Evolutionary conservation across 2,797 vertebrate genomes (phyloP).

Genomic region (Bradypodion pumilum): DNA sequence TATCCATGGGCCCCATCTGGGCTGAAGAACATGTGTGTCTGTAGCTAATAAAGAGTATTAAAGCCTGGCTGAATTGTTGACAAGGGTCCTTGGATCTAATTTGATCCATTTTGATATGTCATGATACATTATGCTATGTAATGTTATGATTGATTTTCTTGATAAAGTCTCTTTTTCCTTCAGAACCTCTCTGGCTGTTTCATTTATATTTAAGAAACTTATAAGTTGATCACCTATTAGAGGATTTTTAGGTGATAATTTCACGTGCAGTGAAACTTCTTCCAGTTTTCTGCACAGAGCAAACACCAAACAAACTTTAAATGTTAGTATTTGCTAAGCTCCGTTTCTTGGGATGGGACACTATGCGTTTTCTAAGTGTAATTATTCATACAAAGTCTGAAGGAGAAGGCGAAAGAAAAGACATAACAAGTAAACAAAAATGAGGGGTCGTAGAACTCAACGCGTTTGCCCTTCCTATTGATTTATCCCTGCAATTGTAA

Average conservation of each 20-base stretch:
- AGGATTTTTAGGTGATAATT: background rate
- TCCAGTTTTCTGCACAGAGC: no score
- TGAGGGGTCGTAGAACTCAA: slow-evolving; percentile 28
- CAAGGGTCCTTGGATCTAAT: no score
- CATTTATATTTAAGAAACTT: no score
- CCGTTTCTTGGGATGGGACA: background rate
- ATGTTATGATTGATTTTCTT: no score
- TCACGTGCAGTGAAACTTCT: background rate
- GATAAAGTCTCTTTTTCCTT: no score
- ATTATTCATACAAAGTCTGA: background rate
- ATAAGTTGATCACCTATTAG: background rate
- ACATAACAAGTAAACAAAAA: background rate
- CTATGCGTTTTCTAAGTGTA: slow-evolving; percentile 6
- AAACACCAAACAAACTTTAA: background rate
- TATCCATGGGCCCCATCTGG: no score
- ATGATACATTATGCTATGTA: no score
- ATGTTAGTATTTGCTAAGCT: background rate
- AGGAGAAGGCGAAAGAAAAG: no score
- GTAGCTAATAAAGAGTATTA: no score
- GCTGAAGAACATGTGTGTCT: no score
- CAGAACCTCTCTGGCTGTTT: no score
- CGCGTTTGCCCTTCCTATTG: slow-evolving; percentile 49
- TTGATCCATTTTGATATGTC: background rate
- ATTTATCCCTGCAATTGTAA: slow-evolving; percentile 55
- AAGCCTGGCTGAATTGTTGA: no score